Evolutionary conservation across 2,797 vertebrate species (phyloP), one percentile per base, ranked within the genome.

Genomic region (Alfaro cultratus): DNA sequence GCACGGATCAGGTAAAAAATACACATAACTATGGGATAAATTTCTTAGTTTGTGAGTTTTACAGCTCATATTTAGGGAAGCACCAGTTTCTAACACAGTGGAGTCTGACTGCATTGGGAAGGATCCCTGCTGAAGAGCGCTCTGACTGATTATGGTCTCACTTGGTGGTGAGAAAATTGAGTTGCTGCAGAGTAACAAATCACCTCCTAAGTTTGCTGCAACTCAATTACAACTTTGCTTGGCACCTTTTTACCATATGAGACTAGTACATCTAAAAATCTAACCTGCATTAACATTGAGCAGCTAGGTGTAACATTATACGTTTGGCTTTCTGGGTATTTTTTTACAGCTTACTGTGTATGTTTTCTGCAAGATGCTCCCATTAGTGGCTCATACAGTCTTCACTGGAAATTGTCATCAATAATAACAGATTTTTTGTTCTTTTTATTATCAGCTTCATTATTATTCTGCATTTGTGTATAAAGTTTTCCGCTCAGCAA

Each of bases 201-300:
- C 36, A 68, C 64, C 36, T 41, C 10, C 34, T 67, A 39, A 39
- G 34, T 67, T 67, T 68, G 36, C 36, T 26, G 36, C 64, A 68
- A 68, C 64, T 68, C 64, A 39, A 68, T 68, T 68, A 26, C 18
- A 41, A 68, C 36, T 68, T 41, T 68, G 64, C 64, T 23, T 16
- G 3, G 36, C 34, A 64, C 16, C 16, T 34, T 64, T 36, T 12
- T 26, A 39, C 36, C 21, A 68, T 23, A 41, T 41, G 16, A 68
- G 21, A 68, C 64, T 26, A 39, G 64, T 26, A 39, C 4, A 9
- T 1, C 8, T 41, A 68, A 41, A 39, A 36, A 39, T 26, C 21
- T 23, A 23, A 68, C 18, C 18, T 67, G 62, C 15, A 67, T 67
- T 68, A 23, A 67, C 1, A 39, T 1, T 39, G 21, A 68, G 64